Base-by-base conservation (phyloP, 1,140 invertebrate species). In the Drosophila prosaltans region DNA sequence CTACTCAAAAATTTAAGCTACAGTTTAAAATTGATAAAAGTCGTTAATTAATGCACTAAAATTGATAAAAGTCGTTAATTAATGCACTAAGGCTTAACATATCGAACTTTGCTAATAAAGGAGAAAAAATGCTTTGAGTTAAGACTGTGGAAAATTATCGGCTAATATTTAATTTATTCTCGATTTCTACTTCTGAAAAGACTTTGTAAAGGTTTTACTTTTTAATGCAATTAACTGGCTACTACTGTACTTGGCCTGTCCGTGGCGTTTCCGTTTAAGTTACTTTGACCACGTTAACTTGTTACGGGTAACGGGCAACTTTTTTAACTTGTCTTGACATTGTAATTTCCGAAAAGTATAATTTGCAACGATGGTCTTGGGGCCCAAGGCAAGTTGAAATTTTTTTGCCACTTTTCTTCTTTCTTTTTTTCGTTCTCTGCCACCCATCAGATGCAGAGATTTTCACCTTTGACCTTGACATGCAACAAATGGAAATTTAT, bases 401-500 rank as follows among this genome's bases (percentile, higher is more conserved):
- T 48, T 10, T 10, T 36, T 36, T 36, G 32, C 32, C 6, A 7
- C 32, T 36, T 36, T 36, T 6, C 21, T 51, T 51, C 6, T 51
- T 16, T 7, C 16, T 16, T 26, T 16, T 7, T 26, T 7, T 21
- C 8, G 16, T 58, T n/a, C 30, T 58, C 39, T 58, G 30, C n/a
- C 41, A 64, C 39, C 36, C 30, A 32, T 16, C 21, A 48, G 21
- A 24, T 48, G 45, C 45, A 51, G 45, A 10, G 45, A 45, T 59
- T 45, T 70, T 39, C 11, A 76, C 43, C 59, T 64, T 30, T 51
- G 28, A 10, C 40, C 48, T 48, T 45, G 39, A 10, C 1, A 24
- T 21, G 40, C 64, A 39, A 69, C 45, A 51, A 51, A 51, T 51
- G 45, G 8, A 51, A 65, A 48, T 71, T 66, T 71, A 45, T 60